Base-by-base conservation (phyloP, 2,113 vertebrate genomes). In the Psophia crepitans region DNA sequence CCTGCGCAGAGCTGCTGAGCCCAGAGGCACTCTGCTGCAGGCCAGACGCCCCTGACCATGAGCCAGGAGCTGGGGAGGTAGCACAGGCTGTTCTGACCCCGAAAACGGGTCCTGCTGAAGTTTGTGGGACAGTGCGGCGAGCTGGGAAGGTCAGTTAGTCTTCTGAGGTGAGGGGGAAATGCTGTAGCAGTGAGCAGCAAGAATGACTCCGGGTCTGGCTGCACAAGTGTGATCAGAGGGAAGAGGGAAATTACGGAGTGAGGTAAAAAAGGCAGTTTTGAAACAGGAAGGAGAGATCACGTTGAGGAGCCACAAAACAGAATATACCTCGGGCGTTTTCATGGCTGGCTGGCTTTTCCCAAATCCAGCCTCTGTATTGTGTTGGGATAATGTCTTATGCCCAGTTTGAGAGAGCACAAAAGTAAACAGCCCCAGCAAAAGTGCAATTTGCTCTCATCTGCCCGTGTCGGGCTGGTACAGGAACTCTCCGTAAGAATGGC, bases 391-490 rank as follows among this genome's bases (percentile, higher is more conserved):
- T 4, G 26, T 24, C 63, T 68, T 28, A 24, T 3, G 10, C 10
- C 4, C 12, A 16, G 39, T 61, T 53, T 32, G 46, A 33, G 19
- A 60, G 70, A 60, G 28, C 3, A 26, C 9, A 68, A 58, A 23
- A 51, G 12, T 13, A 30, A 43, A 17, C 3, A 33, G 63, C 24
- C 8, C 23, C 48, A 20, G 12, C 22, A 33, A 13, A 46, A n/a
- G 28, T 15, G 75, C 3, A 1, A 1, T 73, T 71, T 65, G 57
- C 51, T 37, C 30, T 35, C 41, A 22, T 8, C 46, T 8, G 48
- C 4, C 39, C 41, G 0, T 32, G 56, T 2, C 23, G 16, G 41
- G 35, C 49, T 12, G 61, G 1, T 21, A 18, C 3, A 11, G 32
- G 68, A 35, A 1, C 37, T 14, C 54, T n/a, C 58, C 8, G 0